phyloP scores from a whole-genome alignment of 2,113 vertebrate genomes.

The Paratilapia polleni region DNA sequence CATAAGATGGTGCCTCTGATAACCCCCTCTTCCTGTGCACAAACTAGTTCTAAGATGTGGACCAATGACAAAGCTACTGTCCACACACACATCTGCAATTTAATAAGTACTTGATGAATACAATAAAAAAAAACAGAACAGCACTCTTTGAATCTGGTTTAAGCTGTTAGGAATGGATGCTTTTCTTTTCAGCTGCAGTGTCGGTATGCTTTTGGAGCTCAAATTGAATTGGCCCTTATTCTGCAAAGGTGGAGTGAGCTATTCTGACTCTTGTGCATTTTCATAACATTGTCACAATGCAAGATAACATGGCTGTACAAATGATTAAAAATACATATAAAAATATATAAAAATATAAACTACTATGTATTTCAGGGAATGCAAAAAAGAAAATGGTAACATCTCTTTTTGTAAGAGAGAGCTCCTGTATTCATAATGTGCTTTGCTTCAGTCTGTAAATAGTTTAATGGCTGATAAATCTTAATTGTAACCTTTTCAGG shows the following conservation, averaged over 20 bases:
- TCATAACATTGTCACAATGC: conserved; percentile 80
- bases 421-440: conserved; percentile 86
- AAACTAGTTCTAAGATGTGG: conserved; percentile 17
- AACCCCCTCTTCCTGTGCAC: conserved; percentile 70
- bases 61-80: conserved; percentile 19
- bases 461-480: conserved; percentile 90
- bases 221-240: conserved; percentile 30
- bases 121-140: background rate
- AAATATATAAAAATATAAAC: conserved; percentile 64
- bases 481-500: conserved; percentile 96
- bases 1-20: conserved; percentile 83
- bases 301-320: conserved; percentile 82
- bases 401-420: conserved; percentile 81
- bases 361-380: conserved; percentile 86
- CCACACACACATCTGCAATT: background rate
- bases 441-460: conserved; percentile 93
- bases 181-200: conserved; percentile 16
- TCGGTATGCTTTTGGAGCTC: conserved; percentile 1
- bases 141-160: background rate
- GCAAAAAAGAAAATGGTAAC: conserved; percentile 82
- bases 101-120: background rate
- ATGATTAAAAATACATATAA: conserved; percentile 74
- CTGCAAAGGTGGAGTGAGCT: conserved; percentile 58
- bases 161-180: conserved; percentile 1
- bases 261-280: conserved; percentile 74